Conservation (phyloP, 2,888 invertebrate species). For the Tachina lurida region DNA sequence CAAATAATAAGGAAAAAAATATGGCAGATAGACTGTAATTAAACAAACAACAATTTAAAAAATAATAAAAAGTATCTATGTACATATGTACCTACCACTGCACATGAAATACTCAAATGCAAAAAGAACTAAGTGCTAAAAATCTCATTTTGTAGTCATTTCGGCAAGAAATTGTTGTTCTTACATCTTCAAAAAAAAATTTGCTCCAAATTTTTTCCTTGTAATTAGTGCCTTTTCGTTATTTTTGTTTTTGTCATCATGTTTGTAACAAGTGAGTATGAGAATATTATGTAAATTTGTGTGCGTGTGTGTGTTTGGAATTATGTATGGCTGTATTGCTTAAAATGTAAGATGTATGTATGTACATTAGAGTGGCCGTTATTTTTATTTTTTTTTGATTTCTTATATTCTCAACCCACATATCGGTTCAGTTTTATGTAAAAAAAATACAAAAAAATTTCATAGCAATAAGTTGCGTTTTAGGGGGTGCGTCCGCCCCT, state of each 20-base stretch:
- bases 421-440: too few species aligned
- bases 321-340: neutral
- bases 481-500: too few species aligned
- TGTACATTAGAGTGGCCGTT: too few species aligned
- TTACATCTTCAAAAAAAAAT: slow-evolving; percentile 40
- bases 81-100: neutral
- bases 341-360: neutral
- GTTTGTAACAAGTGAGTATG: slow-evolving; percentile 28
- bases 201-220: slow-evolving; percentile 54
- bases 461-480: too few species aligned
- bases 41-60: slow-evolving; percentile 27
- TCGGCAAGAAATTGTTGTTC: slow-evolving; percentile 61
- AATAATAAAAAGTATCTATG: neutral
- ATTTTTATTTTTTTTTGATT: too few species aligned
- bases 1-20: slow-evolving; percentile 30
- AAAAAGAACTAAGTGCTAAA: slow-evolving; percentile 63
- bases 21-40: slow-evolving; percentile 39
- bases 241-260: slow-evolving; percentile 48
- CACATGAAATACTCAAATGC: slow-evolving; percentile 15
- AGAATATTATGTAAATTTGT: neutral
- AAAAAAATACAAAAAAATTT: too few species aligned
- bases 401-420: too few species aligned
- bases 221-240: slow-evolving; percentile 1
- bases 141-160: slow-evolving; percentile 63
- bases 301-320: neutral